These are phyloP conservation scores for Coleophora deauratella DNA, from an alignment of 2,888 invertebrate species.

Conservation along the genomic window DNA sequence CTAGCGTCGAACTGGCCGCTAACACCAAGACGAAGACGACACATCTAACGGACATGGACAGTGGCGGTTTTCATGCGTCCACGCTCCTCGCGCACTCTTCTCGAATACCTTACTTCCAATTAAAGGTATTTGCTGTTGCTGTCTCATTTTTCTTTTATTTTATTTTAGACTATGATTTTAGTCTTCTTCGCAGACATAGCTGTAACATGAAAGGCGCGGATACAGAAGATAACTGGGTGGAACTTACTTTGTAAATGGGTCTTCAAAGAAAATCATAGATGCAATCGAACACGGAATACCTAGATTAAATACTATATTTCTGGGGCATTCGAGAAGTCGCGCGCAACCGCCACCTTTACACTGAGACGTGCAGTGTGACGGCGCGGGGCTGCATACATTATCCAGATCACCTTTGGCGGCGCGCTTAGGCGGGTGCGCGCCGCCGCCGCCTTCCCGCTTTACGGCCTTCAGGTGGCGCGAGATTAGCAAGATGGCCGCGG, in stretches of 20 bases:
- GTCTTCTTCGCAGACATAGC: too few species aligned
- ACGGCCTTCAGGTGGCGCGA: conserved; percentile 86
- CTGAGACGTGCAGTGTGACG: conserved; percentile 61
- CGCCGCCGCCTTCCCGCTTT: conserved; percentile 69
- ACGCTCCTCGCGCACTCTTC: conserved; percentile 23
- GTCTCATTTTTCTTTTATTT: too few species aligned
- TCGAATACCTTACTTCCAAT: conserved; percentile 28
- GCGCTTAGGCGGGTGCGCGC: conserved; percentile 72
- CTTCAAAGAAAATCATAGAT: too few species aligned
- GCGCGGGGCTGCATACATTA: conserved; percentile 67
- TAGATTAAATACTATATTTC: too few species aligned
- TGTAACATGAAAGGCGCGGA: too few species aligned
- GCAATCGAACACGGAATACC: too few species aligned
- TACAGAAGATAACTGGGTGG: too few species aligned
- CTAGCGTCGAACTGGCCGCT: conserved; percentile 51
- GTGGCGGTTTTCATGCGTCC: conserved; percentile 43
- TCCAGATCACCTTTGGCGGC: conserved; percentile 75
- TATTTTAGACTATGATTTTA: too few species aligned
- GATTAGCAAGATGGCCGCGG: conserved; percentile 96
- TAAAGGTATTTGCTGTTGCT: too few species aligned
- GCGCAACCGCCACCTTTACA: conserved; percentile 38
- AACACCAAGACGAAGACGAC: conserved; percentile 67
- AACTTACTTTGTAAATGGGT: too few species aligned
- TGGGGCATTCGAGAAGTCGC: conserved; percentile 20
- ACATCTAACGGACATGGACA: conserved; percentile 67